Conservation (phyloP, 2,888 invertebrate genomes). For the Aporophyla nigra region DNA sequence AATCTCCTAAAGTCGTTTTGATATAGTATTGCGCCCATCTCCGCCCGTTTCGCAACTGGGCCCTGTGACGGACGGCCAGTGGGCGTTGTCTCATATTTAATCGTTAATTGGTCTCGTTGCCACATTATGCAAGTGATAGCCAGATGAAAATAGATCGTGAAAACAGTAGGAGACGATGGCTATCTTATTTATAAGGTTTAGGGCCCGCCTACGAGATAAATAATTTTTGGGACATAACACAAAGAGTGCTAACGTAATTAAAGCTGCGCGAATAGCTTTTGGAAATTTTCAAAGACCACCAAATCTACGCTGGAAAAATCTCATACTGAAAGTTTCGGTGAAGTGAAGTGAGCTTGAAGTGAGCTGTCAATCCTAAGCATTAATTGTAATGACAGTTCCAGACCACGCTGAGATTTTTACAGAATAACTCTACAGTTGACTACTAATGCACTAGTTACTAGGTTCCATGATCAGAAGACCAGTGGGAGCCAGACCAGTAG, state of each 20-base stretch:
- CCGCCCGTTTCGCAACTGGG: constrained; percentile 59
- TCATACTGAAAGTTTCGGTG: background rate
- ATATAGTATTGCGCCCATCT: constrained; percentile 49
- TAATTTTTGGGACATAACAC: background rate
- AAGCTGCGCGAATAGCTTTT: background rate
- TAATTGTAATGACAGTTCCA: background rate
- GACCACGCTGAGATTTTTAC: no score
- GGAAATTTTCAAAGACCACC: background rate
- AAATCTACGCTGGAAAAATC: background rate
- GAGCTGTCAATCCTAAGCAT: background rate
- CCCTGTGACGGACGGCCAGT: constrained; percentile 60
- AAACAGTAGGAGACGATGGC: constrained; percentile 51
- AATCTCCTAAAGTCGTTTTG: constrained; percentile 46
- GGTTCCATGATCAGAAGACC: background rate
- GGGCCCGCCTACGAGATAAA: constrained; percentile 12
- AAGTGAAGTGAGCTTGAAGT: background rate
- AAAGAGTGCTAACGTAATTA: background rate
- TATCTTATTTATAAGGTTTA: constrained; percentile 40
- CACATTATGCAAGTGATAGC: constrained; percentile 74
- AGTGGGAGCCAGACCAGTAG: no score
- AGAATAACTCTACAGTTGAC: background rate
- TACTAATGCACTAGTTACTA: background rate
- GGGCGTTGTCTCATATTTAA: constrained; percentile 76
- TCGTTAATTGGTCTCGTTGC: constrained; percentile 79
- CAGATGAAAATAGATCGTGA: constrained; percentile 62